Base-by-base conservation (phyloP, 2,888 invertebrate species). In the Drosophila leonis region DNA sequence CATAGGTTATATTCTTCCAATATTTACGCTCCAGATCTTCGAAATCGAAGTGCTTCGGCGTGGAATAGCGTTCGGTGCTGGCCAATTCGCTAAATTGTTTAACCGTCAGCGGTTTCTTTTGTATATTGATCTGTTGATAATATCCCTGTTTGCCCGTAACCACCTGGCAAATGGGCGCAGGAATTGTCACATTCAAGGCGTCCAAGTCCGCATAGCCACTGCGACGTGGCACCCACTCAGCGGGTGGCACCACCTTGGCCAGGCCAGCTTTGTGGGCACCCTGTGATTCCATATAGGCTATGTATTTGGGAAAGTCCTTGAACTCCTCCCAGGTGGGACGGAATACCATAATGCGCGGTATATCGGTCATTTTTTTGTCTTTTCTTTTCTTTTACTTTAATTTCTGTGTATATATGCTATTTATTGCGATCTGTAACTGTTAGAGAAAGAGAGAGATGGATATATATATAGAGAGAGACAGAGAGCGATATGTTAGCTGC, bases 291-390 rank as follows among this genome's bases (percentile, higher is more conserved):
- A 99, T 99, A 89, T 97, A 96, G 72, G 96, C 95, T 24, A 99
- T 94, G 92, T 97, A 99, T 90, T 96, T 96, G 42, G 96, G 95
- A 92, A 99, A 99, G 94, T 99, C 96, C 93, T 97, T 97, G 92
- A 99, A 99, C 92, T 99, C 98, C 56, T 99, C 99, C 95, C 97
- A 97, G 4, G 98, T 98, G 9, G 99, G 99, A 69, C 98, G 95
- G 93, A 99, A 99, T 51, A 95, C 93, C 93, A 92, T 92, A 62
- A 93, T 93, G 9, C 92, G 91, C 20, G 93, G 91, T 75, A 91
- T 82, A 35, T 92, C 91, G 44, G 82, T 70, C 77, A 79, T 88
- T 37, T 29, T 4, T 24, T 24, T 24, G n/a, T 24, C 2, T 24
- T 24, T 59, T 27, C 8, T n/a, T 29, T 39, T 24, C 6, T 27